phyloP scores from a whole-genome alignment of 2,797 vertebrate species.

The Iguana delicatissima region DNA sequence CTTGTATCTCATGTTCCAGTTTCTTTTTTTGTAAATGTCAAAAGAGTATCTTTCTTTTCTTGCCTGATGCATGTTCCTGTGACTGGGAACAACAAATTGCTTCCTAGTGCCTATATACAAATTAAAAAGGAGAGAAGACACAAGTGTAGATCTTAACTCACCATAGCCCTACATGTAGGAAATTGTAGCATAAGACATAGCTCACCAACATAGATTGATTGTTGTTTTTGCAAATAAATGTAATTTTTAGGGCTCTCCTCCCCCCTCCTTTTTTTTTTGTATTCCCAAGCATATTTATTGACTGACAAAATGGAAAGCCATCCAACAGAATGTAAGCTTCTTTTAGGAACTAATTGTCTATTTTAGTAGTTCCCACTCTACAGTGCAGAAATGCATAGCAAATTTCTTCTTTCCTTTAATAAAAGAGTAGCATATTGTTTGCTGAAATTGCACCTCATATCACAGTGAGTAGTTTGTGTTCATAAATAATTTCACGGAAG shows the following conservation, averaged over 20 bases:
- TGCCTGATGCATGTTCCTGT: neutral
- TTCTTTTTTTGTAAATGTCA: neutral
- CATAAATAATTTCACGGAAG: slow-evolving; percentile 53
- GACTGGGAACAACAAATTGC: neutral
- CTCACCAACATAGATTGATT: neutral
- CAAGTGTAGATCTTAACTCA: neutral
- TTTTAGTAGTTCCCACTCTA: neutral
- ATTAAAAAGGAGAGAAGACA: neutral
- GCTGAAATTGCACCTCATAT: slow-evolving; percentile 6
- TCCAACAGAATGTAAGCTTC: neutral
- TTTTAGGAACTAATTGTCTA: neutral
- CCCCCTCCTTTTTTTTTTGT: neutral
- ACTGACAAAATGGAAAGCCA: neutral
- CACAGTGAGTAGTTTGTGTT: neutral
- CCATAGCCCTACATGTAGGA: neutral
- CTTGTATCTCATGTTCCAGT: neutral
- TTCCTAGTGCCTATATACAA: neutral
- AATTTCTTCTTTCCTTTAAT: neutral
- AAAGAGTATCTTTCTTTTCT: neutral
- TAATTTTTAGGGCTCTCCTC: neutral
- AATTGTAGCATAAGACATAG: neutral
- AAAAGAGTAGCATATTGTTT: neutral
- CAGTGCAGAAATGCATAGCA: neutral
- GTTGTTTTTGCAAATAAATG: neutral
- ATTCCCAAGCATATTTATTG: neutral